Evolutionary conservation across 64 coral and sea anemone genomes (phyloP).

Genomic region (Anthopleura sola): DNA sequence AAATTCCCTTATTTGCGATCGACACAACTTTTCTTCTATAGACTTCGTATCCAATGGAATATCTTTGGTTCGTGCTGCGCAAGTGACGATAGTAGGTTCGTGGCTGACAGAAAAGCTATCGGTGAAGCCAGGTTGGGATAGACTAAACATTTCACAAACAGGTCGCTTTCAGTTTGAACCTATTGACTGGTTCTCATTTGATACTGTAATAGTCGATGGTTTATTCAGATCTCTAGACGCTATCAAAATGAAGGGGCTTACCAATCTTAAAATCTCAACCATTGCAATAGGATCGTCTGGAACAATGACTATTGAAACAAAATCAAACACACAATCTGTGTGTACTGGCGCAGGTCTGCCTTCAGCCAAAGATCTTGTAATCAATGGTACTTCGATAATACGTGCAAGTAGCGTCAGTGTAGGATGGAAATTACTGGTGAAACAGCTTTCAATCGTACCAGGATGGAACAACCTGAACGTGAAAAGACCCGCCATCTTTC

Average conservation of each 20-base stretch:
- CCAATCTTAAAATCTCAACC: background rate
- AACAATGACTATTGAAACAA: background rate
- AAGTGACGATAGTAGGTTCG: too few species aligned
- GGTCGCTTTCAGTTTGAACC: too few species aligned
- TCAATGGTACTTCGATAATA: constrained; percentile 57
- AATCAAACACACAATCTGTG: background rate
- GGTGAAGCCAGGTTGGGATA: too few species aligned
- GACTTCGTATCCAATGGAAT: background rate
- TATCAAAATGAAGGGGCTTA: background rate
- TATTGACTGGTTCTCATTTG: too few species aligned
- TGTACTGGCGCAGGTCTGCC: background rate
- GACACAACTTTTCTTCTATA: background rate
- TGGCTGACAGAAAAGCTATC: too few species aligned
- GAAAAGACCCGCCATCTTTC: too few species aligned
- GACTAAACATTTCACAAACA: too few species aligned
- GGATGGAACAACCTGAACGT: too few species aligned
- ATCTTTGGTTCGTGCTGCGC: background rate
- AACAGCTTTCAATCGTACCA: background rate
- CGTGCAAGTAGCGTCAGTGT: background rate
- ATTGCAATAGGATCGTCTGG: background rate
- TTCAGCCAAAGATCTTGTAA: constrained; percentile 17
- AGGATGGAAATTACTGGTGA: background rate
- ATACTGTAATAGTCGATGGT: background rate
- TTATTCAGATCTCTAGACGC: background rate
- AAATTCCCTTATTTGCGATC: background rate